Evolutionary conservation across 2,888 invertebrate species (phyloP).

Genomic region (Craniophora ligustri): DNA sequence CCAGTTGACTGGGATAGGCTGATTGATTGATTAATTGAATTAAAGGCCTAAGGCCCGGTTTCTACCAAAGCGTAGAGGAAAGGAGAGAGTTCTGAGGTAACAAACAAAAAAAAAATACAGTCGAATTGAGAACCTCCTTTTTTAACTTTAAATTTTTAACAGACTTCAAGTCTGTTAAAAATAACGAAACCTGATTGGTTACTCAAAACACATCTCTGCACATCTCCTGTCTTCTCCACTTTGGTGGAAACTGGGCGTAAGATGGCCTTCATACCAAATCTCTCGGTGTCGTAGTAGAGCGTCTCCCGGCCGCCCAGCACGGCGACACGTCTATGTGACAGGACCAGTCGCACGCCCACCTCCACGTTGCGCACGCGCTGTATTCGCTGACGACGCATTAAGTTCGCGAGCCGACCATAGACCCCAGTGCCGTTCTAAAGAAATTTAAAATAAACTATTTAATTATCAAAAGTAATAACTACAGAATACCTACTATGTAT

Average conservation of each 20-base stretch:
- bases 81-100: too few relatives aligned
- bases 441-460: slow-evolving; percentile 52
- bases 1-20: too few relatives aligned
- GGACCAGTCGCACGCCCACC: slow-evolving; percentile 90
- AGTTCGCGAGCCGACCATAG: slow-evolving; percentile 90
- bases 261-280: slow-evolving; percentile 89
- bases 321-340: slow-evolving; percentile 89
- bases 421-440: slow-evolving; percentile 92
- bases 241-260: background rate
- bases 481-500: too few relatives aligned
- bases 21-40: too few relatives aligned
- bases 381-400: slow-evolving; percentile 90
- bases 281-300: slow-evolving; percentile 92
- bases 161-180: too few relatives aligned
- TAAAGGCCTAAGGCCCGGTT: too few relatives aligned
- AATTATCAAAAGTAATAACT: background rate
- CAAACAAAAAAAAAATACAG: too few relatives aligned
- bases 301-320: slow-evolving; percentile 93
- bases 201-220: too few relatives aligned
- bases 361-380: slow-evolving; percentile 92
- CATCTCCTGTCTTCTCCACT: background rate
- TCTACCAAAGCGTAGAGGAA: too few relatives aligned
- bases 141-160: too few relatives aligned
- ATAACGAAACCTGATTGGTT: too few relatives aligned
- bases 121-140: too few relatives aligned